Evolutionary conservation across 2,113 vertebrate genomes (phyloP).

Genomic region (Semnornis frantzii): DNA sequence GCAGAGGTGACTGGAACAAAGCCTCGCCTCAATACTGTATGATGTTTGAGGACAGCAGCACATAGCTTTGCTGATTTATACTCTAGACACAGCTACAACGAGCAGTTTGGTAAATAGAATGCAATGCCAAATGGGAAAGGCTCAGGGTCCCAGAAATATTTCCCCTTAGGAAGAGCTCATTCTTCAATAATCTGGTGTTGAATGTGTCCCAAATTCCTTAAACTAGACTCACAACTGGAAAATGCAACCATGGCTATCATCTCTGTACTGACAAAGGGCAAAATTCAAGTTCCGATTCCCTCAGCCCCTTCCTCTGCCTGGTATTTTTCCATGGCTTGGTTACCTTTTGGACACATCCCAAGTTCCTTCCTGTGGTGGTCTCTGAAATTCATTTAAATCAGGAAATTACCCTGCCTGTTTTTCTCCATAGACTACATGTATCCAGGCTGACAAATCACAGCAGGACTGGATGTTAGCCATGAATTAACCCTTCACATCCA

Average conservation of each 20-base stretch:
- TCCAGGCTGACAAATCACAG: conserved; percentile 52
- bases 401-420: conserved; percentile 70
- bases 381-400: conserved; percentile 66
- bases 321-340: conserved; percentile 67
- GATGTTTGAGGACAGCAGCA: neutral
- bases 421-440: conserved; percentile 43
- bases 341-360: conserved; percentile 58
- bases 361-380: conserved; percentile 71
- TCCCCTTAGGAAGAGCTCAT: neutral
- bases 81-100: neutral
- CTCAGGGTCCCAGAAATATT: neutral
- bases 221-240: neutral
- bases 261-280: neutral
- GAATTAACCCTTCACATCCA: conserved; percentile 40
- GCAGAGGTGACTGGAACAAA: neutral
- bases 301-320: conserved; percentile 41
- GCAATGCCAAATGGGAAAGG: neutral
- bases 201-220: neutral
- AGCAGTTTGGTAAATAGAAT: neutral
- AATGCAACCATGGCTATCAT: neutral
- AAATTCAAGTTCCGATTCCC: neutral
- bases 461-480: conserved; percentile 22
- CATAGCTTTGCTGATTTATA: neutral
- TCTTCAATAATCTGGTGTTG: neutral
- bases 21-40: neutral